Evolutionary conservation across 2,888 invertebrate species (phyloP), one percentile per base, ranked within the genome.

Genomic region (Dryocosmus kuriphilus): DNA sequence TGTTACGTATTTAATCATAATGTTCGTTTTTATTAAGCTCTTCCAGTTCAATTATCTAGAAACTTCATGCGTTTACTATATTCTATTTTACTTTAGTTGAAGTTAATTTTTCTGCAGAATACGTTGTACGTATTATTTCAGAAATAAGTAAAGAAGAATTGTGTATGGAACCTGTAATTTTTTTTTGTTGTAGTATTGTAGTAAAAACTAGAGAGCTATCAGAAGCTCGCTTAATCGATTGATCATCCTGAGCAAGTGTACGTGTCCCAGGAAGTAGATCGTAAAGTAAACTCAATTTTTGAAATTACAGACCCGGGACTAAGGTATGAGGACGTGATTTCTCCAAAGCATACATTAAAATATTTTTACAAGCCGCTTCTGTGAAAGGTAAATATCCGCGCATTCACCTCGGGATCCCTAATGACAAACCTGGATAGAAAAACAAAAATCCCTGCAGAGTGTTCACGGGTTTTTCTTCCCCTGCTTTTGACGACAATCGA

Each of bases 291-390:
- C 51, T 71, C 51, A 46, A 71, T 71, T 71, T 71, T 71, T 27
- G 30, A 71, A 71, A 71, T 71, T 71, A 71, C 46, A 46, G 41
- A 67, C 24, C 41, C 46, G 67, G 46, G 24, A 41, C 41, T 27
- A 24, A 46, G 67, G 67, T 27, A 67, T 30, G 67, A 46, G 67
- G 67, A 67, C 41, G 67, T 67, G 67, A 67, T 67, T 67, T 67
- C 67, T 46, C 67, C 24, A 67, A 67, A 67, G 67, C 67, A 67
- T 67, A 67, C 71, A 71, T 71, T 71, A 71, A 71, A 71, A 71
- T 71, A 71, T 30, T 71, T 71, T 51, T 71, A 71, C 71, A 71
- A 71, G 71, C 30, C 51, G 51, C 51, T 71, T 51, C 71, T 71
- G 30, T 51, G 71, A 51, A 71, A 71, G n/a, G 71, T 32, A 71